phyloP scores from a whole-genome alignment of 2,113 vertebrate species.

The Erinaceus europaeus region DNA sequence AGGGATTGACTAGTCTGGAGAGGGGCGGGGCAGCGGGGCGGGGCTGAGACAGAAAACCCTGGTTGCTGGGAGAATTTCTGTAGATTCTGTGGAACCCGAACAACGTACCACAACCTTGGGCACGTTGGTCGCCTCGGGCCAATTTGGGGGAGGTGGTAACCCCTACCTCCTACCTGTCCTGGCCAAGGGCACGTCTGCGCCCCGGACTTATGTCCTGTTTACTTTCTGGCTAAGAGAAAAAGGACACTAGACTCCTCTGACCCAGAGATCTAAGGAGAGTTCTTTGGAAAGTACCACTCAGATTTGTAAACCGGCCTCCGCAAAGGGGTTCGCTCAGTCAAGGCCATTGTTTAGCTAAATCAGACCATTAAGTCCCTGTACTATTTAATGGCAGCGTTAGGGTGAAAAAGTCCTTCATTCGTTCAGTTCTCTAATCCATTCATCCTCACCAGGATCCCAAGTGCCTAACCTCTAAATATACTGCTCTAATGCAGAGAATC shows the following conservation, averaged over 20 bases:
- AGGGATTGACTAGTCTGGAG: accelerated
- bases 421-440: background rate
- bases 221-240: background rate
- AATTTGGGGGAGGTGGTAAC: background rate
- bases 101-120: background rate
- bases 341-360: background rate
- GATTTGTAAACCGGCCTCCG: background rate
- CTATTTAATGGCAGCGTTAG: background rate
- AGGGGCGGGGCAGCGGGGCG: too few species aligned
- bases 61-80: accelerated
- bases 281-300: background rate
- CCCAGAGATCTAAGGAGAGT: background rate
- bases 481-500: background rate
- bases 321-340: background rate
- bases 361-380: background rate
- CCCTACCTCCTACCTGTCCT: background rate
- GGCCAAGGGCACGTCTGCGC: background rate
- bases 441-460: background rate
- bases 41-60: background rate
- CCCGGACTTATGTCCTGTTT: background rate
- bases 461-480: background rate
- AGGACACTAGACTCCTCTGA: background rate
- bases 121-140: background rate
- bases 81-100: background rate
- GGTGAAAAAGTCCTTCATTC: background rate